Evolutionary conservation across 2,888 invertebrate species (phyloP).

Genomic region (Masnerella sp.): DNA sequence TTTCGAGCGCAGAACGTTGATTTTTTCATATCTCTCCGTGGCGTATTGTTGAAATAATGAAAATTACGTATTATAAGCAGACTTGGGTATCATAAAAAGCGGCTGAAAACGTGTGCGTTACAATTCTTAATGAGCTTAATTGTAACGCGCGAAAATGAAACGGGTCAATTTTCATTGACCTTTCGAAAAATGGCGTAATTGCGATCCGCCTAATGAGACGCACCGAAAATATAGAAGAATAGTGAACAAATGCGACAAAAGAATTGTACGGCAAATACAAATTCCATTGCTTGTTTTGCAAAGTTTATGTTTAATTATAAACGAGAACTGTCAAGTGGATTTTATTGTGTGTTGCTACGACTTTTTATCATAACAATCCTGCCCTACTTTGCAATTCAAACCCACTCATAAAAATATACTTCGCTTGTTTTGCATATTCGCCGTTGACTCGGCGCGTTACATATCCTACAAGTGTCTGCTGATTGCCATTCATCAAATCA

Average conservation of each 20-base stretch:
- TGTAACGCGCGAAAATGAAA: slow-evolving; percentile 3
- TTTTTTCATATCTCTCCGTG: slow-evolving; percentile 14
- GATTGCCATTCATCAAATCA: slow-evolving; percentile 43
- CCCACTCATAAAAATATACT: slow-evolving; percentile 45
- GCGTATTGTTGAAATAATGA: slow-evolving; percentile 34
- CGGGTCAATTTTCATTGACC: slow-evolving; percentile 13
- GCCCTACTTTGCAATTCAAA: slow-evolving; percentile 50
- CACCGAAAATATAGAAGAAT: neutral
- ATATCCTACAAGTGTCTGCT: slow-evolving; percentile 17
- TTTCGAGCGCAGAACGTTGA: too few species aligned
- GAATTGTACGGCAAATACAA: slow-evolving; percentile 1
- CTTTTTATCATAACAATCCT: slow-evolving; percentile 42
- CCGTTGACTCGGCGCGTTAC: slow-evolving; percentile 30
- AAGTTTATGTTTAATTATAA: slow-evolving; percentile 42
- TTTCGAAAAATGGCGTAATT: slow-evolving; percentile 19
- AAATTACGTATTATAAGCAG: slow-evolving; percentile 14
- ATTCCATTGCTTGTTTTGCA: slow-evolving; percentile 19
- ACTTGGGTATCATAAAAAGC: too few species aligned
- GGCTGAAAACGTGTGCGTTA: too few species aligned
- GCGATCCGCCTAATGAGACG: neutral
- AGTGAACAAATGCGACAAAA: slow-evolving; percentile 7
- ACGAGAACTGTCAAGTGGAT: slow-evolving; percentile 37
- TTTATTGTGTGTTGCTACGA: slow-evolving; percentile 38
- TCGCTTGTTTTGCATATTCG: slow-evolving; percentile 47
- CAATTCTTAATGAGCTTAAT: slow-evolving; percentile 7